These are phyloP conservation scores for Caenorhabditis briggsae DNA, from an alignment of 1,140 invertebrate species.

Conservation along the genomic window DNA sequence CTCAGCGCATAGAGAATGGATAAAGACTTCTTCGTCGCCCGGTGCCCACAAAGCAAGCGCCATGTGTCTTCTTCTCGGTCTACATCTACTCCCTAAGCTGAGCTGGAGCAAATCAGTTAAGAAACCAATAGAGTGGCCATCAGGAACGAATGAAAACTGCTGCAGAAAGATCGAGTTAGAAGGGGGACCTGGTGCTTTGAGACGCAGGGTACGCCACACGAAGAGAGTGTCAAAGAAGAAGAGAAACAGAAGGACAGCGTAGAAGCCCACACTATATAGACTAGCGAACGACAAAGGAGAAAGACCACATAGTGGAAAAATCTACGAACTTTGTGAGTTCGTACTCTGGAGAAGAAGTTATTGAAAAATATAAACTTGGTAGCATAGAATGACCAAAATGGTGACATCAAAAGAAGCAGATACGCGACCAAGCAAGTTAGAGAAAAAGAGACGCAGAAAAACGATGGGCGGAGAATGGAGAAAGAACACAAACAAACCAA, in stretches of 20 bases:
- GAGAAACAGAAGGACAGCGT: background rate
- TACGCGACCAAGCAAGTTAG: background rate
- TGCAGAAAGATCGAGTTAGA: background rate
- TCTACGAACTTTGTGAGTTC: background rate
- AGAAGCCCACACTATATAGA: background rate
- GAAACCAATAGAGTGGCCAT: background rate
- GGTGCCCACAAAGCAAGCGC: background rate
- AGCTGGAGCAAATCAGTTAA: background rate
- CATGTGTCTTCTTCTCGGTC: background rate
- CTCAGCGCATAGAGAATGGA: constrained; percentile 46
- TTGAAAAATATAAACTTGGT: background rate
- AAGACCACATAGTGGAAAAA: background rate
- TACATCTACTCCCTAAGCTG: background rate
- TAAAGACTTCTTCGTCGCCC: constrained; percentile 40
- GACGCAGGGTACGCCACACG: background rate
- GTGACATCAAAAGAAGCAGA: background rate
- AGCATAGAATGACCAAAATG: too few relatives aligned
- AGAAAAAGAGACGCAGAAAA: background rate
- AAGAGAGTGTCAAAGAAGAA: background rate
- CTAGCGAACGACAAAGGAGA: background rate
- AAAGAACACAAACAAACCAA: constrained; percentile 53
- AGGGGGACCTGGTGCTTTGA: background rate
- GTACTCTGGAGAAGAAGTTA: background rate
- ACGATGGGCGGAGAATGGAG: background rate
- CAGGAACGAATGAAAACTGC: background rate